Evolutionary conservation across 1,140 invertebrate species (phyloP), one percentile per base, ranked within the genome.

Genomic region (Psix sp.): DNA sequence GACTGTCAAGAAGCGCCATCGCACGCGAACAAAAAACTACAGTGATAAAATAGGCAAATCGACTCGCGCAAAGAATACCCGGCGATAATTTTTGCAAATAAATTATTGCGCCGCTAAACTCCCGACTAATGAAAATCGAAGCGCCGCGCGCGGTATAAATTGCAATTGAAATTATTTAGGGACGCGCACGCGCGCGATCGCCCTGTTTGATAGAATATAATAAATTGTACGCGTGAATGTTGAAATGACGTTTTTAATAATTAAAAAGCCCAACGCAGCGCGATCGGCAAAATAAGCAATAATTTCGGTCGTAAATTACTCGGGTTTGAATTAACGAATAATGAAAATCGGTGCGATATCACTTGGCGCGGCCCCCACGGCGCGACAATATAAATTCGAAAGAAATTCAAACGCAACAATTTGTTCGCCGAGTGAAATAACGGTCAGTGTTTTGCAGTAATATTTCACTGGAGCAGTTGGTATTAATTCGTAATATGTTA

Each of bases 401-500:
- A 80, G 76, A 80, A 80, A 80, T 77, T 78, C 76, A 77, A 73
- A 72, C 68, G 66, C 74, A 77, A 77, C 80, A 81, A 81, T 80
- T 81, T 81, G 78, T 78, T 76, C 79, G 70, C 39, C 76, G 60
- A 62, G 68, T 80, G 84, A 86, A 86, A 86, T 86, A 87, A 86
- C 85, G 84, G 82, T 85, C 84, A 84, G 82, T 85, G 85, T 86
- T 87, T 87, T 86, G 83, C 82, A 86, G 86, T 84, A 86, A 87
- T 86, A 87, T 87, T 87, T 87, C 85, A 87, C 83, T 80, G 84
- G 80, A 86, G 85, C 85, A 87, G 86, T 87, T 86, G 86, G 85
- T 87, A 87, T 87, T 87, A 87, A 87, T 86, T 86, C 84, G 86
- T 87, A 87, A 87, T 87, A 87, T 87, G 86, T 87, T 87, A 86